phyloP scores from a whole-genome alignment of 37 sponge, comb jelly and placozoan genomes.

The Petrosia ficiformis region DNA sequence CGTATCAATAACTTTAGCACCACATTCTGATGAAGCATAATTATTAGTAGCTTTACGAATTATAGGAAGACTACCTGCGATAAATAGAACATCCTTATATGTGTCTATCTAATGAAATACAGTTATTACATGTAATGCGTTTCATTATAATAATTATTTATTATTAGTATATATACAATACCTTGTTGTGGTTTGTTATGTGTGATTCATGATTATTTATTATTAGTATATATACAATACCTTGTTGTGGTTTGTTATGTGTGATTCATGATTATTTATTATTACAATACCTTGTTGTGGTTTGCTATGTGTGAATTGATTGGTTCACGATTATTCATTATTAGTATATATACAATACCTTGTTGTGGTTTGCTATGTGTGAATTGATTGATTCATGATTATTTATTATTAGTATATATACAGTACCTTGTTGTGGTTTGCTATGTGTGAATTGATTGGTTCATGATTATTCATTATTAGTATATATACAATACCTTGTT shows the following conservation, averaged over 20 bases:
- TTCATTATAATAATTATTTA: background rate
- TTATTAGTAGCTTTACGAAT: slow-evolving; percentile 42
- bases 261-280: too few species aligned
- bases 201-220: background rate
- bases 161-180: background rate
- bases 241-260: too few species aligned
- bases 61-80: background rate
- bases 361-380: too few species aligned
- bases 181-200: background rate
- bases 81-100: too few species aligned
- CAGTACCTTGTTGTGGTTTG: too few species aligned
- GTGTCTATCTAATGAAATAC: too few species aligned
- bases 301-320: background rate
- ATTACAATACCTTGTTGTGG: background rate
- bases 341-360: background rate
- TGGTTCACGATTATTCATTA: background rate
- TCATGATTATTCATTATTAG: too few species aligned
- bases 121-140: background rate
- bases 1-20: slow-evolving; percentile 78
- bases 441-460: too few species aligned
- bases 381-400: too few species aligned
- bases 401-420: too few species aligned
- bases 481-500: too few species aligned
- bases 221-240: background rate
- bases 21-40: slow-evolving; percentile 91